These are phyloP conservation scores for Dasysyrphus albostriatus DNA, from an alignment of 2,888 invertebrate genomes.

Conservation along the genomic window DNA sequence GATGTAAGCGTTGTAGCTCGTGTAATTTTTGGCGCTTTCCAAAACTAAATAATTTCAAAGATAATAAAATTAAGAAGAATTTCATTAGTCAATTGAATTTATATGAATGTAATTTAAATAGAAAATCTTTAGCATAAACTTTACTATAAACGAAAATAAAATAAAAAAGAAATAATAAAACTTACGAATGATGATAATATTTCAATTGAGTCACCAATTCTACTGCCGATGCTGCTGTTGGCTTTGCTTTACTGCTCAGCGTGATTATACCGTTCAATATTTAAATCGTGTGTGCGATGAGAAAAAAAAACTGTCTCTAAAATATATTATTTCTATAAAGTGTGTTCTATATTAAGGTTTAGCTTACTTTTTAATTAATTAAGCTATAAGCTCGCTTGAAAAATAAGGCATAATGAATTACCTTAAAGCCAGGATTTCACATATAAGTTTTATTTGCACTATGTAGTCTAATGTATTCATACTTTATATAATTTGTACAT, in stretches of 20 bases:
- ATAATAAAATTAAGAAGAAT: slow-evolving; percentile 38
- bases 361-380: slow-evolving; percentile 10
- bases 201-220: slow-evolving; percentile 55
- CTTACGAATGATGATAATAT: slow-evolving; percentile 60
- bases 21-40: slow-evolving; percentile 83
- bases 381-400: not conserved
- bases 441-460: too few relatives aligned
- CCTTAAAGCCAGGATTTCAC: not conserved
- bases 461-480: too few relatives aligned
- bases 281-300: slow-evolving; percentile 40
- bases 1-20: slow-evolving; percentile 83
- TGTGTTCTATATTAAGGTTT: slow-evolving; percentile 8
- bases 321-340: slow-evolving; percentile 27
- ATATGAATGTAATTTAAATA: not conserved
- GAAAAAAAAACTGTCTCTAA: slow-evolving; percentile 42
- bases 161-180: slow-evolving; percentile 32
- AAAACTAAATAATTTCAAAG: slow-evolving; percentile 78
- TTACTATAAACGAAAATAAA: slow-evolving; percentile 10
- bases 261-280: slow-evolving; percentile 55
- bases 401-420: not conserved
- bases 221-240: slow-evolving; percentile 50
- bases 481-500: too few relatives aligned
- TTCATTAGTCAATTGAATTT: not conserved
- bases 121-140: slow-evolving; percentile 21
- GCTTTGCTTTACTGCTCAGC: slow-evolving; percentile 60